These are phyloP conservation scores for Zapus hudsonius DNA, from an alignment of 2,113 vertebrate genomes.

Conservation along the genomic window DNA sequence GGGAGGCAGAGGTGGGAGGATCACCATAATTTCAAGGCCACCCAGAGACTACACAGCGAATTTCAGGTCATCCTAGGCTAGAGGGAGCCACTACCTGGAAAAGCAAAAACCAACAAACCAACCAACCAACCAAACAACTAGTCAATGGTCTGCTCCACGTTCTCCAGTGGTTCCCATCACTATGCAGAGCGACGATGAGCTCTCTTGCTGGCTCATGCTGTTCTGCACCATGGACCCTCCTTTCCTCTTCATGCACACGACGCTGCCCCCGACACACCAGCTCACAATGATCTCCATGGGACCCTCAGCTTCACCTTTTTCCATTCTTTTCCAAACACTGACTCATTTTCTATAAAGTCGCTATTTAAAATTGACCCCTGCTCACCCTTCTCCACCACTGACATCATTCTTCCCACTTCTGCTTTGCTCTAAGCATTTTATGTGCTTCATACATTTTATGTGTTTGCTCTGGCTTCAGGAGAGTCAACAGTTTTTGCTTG, in stretches of 20 bases:
- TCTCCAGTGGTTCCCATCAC: neutral
- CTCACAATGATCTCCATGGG: neutral
- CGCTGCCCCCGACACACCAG: neutral
- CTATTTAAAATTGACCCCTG: constrained; percentile 18
- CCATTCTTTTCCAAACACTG: neutral
- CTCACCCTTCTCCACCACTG: neutral
- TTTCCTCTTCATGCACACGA: neutral
- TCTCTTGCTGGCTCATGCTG: neutral
- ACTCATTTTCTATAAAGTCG: neutral
- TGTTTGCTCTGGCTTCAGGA: neutral
- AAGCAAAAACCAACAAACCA: too few species aligned
- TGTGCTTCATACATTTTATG: neutral
- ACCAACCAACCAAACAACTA: too few species aligned
- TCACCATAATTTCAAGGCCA: too few species aligned
- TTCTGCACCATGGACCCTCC: fast-evolving
- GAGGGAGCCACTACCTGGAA: too few species aligned
- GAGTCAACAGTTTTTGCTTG: neutral
- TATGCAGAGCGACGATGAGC: neutral
- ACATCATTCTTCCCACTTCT: neutral
- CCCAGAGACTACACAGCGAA: too few species aligned
- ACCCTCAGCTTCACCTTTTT: neutral
- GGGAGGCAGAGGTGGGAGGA: too few species aligned
- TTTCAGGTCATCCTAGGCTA: too few species aligned
- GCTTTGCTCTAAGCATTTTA: neutral
- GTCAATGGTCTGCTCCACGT: neutral